Evolutionary conservation across 2,113 vertebrate species (phyloP).

Genomic region (Ciconia boyciana): DNA sequence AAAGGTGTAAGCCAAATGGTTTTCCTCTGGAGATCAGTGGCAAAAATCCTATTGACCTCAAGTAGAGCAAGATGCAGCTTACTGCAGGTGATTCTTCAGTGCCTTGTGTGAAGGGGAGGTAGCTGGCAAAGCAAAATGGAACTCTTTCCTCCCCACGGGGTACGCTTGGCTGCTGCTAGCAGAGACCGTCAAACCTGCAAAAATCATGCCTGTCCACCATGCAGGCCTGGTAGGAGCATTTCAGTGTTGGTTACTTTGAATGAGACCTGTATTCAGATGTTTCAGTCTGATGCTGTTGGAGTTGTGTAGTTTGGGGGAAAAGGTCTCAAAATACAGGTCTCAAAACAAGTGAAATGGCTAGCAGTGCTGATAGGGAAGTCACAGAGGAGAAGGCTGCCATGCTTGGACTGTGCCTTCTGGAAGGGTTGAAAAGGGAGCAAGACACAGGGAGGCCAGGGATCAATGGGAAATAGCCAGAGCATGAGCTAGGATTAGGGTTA

Average conservation of each 20-base stretch:
- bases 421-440: background rate
- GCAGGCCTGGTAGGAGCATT: background rate
- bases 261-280: background rate
- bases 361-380: background rate
- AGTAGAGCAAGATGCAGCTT: background rate
- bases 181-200: background rate
- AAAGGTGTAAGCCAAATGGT: background rate
- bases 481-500: background rate
- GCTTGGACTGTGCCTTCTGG: background rate
- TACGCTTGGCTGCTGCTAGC: background rate
- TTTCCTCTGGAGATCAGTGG: background rate
- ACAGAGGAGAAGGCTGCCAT: background rate
- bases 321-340: background rate
- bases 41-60: background rate
- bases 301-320: background rate
- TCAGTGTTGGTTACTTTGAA: background rate
- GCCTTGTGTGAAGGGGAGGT: background rate
- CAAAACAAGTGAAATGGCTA: background rate
- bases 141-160: background rate
- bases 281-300: background rate
- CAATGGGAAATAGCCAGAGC: background rate
- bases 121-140: background rate
- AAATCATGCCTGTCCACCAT: background rate
- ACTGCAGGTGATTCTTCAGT: background rate
- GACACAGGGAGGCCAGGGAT: background rate